phyloP scores from a whole-genome alignment of 2,797 vertebrate genomes.

The Ataeniobius toweri region DNA sequence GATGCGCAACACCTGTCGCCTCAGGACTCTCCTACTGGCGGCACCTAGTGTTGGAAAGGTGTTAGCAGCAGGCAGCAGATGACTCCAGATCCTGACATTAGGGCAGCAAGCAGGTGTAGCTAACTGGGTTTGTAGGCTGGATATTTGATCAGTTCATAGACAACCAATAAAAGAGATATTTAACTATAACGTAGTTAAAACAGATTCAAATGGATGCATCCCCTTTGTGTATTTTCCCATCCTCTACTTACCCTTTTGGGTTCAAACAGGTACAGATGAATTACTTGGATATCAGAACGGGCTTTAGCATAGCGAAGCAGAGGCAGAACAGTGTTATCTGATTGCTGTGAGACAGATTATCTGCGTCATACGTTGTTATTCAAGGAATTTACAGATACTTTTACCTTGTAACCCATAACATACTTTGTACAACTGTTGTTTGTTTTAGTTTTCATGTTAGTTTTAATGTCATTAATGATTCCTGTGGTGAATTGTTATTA shows the following conservation, averaged over 20 bases:
- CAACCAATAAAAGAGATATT: neutral
- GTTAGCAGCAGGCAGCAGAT: too few relatives aligned
- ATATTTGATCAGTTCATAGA: neutral
- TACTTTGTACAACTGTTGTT: neutral
- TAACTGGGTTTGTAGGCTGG: neutral
- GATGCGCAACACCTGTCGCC: too few relatives aligned
- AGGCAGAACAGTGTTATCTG: neutral
- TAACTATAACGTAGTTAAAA: neutral
- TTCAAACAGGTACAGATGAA: neutral
- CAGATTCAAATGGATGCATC: neutral
- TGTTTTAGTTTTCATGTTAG: neutral
- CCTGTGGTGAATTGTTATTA: neutral
- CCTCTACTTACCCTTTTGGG: neutral
- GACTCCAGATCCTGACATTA: too few relatives aligned
- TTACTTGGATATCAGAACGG: neutral
- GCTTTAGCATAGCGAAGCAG: neutral
- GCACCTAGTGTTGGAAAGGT: too few relatives aligned
- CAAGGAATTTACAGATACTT: neutral
- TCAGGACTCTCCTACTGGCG: too few relatives aligned
- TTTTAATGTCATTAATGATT: neutral
- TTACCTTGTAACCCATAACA: neutral
- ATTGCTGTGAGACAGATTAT: neutral
- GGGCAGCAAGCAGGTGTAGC: neutral
- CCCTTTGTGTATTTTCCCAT: neutral
- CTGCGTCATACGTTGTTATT: neutral